Base-by-base conservation (phyloP, 2,888 invertebrate species). In the Acleris holmiana region DNA sequence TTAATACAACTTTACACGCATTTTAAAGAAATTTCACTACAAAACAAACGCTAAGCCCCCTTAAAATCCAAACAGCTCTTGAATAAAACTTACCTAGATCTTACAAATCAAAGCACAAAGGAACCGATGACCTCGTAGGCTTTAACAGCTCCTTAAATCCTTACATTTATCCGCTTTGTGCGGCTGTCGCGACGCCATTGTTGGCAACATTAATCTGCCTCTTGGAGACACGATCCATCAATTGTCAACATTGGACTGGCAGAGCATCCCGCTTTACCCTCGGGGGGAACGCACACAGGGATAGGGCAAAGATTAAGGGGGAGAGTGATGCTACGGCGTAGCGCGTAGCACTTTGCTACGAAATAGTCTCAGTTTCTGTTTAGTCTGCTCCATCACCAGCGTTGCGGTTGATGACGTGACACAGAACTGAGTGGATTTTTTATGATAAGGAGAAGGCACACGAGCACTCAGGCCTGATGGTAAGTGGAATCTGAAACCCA, bases 171-270 rank as follows among this genome's bases (percentile, higher is more conserved):
- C 21, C 51, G 47, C 48, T 58, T 64, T 64, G 64, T 63, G 57
- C 62, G 47, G 41, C n/a, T 47, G 51, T 18, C 50, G 17, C 53
- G 48, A 47, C 61, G 54, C 54, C 63, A 54, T 41, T 54, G 57
- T 55, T 23, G 83, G 80, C 82, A 81, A 80, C 90, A 92, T 92
- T 91, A 92, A 91, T 92, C 89, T 88, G 89, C 86, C 91, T 90
- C 88, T 89, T 82, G 83, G 84, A 89, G 91, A 91, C 90, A 88
- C 88, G 89, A 89, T 91, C 91, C 91, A 92, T 92, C 91, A 92
- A 89, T 90, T 91, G 91, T 92, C 91, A 91, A 92, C 91, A 91
- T 86, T 87, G 90, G 88, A 88, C 87, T 85, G 86, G 80, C 78
- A 80, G 83, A 76, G 76, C 67, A 72, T 74, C 74, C 67, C 79